Percentiles rank a stretch among this genome's conserved stretches.
These are phyloP conservation scores for Otocyon megalotis DNA, from an alignment of 2,113 vertebrate genomes.

Conservation along the genomic window DNA sequence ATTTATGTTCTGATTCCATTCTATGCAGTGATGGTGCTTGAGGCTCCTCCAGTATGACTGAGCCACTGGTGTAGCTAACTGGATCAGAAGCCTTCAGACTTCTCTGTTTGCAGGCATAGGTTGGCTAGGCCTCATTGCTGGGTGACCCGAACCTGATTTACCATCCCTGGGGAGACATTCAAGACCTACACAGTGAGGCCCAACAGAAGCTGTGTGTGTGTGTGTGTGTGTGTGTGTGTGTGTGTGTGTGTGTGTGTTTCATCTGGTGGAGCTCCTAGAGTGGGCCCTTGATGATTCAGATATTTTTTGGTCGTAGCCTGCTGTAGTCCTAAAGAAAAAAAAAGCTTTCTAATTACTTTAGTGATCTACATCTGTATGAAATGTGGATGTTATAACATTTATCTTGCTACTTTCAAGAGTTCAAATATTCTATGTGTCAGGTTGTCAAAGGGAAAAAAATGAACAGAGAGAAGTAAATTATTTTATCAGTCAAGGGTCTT, in stretches of 20 bases:
- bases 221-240: background rate
- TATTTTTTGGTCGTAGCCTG: background rate
- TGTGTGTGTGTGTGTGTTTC: background rate
- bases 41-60: background rate
- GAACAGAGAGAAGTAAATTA: conserved; percentile 49
- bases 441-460: conserved; percentile 23
- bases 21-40: background rate
- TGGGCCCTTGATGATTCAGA: background rate
- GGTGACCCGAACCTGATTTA: background rate
- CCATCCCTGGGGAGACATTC: background rate
- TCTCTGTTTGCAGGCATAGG: background rate
- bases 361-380: background rate
- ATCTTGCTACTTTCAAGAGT: conserved; percentile 31
- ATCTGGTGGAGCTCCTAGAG: background rate
- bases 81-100: background rate
- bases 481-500: conserved; percentile 41
- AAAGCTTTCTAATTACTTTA: conserved; percentile 47
- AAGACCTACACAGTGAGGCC: background rate
- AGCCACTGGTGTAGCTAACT: background rate
- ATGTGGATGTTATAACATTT: background rate
- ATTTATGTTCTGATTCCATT: background rate
- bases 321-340: conserved; percentile 16
- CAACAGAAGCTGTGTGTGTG: background rate
- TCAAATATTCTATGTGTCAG: conserved; percentile 59
- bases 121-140: background rate